Evolutionary conservation across 2,113 vertebrate species (phyloP), one percentile per base, ranked within the genome.

Genomic region (Pantherophis guttatus): DNA sequence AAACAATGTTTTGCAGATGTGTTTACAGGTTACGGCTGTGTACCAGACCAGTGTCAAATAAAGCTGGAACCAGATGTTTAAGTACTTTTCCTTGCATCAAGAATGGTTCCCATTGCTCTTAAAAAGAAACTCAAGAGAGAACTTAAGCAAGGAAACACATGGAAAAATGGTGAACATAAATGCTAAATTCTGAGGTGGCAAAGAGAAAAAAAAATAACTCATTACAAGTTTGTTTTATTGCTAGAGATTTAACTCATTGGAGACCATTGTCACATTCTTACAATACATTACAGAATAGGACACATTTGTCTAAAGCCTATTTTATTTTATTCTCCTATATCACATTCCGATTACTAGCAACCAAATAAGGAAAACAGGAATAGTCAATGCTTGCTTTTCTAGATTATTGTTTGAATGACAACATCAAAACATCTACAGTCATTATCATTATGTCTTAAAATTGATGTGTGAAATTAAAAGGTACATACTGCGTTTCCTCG

Each of bases 1-100:
- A 91, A 91, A 48, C 33, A 91, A 91, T 57, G 54, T 26, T 91
- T 90, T 91, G 23, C 91, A 90, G 62, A 90, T 90, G 59, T 54
- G 24, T 75, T 75, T 90, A 86, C 21, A 86, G 53, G 44, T 86
- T 23, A 52, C 21, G 29, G 26, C 50, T 75, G 26, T 75, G 50
- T 53, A 53, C 8, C 48, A 75, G 9, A 48, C 57, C 89, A 90
- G 59, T 90, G 26, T 70, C 89, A 90, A 75, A 75, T 75, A 53
- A 52, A 90, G 33, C 55, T 81, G 52, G 54, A 91, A 59, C 19
- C 65, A 90, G 90, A 54, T 81, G 65, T 33, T 24, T 39, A 91
- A 70, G 19, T n/a, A 91, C 11, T 39, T 91, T 44, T 85, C 33
- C 48, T 55, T 85, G n/a, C 19, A 91, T 33, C 52, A 55, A 85